Percentiles rank a stretch among this genome's conserved stretches.
Evolutionary conservation across 2,797 vertebrate species (phyloP).

Genomic region (Nyctibius grandis): DNA sequence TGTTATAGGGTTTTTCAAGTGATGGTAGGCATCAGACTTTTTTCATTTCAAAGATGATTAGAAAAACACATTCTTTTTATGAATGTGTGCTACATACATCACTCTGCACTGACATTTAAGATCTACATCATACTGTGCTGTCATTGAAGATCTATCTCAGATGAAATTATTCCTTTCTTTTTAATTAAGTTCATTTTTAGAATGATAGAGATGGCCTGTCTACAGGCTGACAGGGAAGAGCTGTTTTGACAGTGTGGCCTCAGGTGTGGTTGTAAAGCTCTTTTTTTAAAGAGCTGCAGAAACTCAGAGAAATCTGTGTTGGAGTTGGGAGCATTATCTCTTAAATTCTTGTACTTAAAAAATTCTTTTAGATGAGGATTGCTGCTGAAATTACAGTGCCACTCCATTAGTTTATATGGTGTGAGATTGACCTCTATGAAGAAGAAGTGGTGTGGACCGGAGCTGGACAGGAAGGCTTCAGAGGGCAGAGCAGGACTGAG

Average conservation of each 20-base stretch:
- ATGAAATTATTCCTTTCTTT: neutral
- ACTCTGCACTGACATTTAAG: neutral
- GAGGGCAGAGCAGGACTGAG: neutral
- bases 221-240: neutral
- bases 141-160: neutral
- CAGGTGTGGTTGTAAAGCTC: neutral
- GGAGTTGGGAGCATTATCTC: neutral
- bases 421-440: neutral
- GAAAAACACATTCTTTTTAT: neutral
- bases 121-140: conserved; percentile 1
- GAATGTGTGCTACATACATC: neutral
- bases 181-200: conserved; percentile 44
- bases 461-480: neutral
- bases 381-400: neutral
- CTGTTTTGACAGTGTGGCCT: neutral
- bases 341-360: neutral
- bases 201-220: neutral
- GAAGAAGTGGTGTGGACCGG: neutral
- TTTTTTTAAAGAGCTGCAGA: neutral
- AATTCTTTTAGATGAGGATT: neutral
- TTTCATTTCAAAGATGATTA: neutral
- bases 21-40: neutral
- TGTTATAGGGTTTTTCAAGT: neutral
- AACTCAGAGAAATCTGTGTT: neutral
- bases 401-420: neutral